Conservation (phyloP, 2,888 invertebrate genomes). For the Phengaris arion region DNA sequence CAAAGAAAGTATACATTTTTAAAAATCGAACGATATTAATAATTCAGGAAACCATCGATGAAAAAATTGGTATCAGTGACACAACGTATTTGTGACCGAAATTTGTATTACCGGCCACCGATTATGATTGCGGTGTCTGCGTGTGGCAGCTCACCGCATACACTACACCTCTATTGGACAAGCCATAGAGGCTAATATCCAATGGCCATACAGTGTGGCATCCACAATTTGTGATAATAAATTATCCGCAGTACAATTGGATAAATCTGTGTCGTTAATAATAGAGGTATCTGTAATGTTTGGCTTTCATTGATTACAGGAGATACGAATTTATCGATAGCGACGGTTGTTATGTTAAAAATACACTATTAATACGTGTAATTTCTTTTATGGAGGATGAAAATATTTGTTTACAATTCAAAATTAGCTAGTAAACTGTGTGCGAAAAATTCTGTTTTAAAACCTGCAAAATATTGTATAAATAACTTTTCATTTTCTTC, state of each 20-base stretch:
- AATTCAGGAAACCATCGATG: background rate
- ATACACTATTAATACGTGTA: no score
- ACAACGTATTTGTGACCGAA: background rate
- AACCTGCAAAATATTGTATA: no score
- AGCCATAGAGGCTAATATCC: background rate
- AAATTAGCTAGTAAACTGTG: no score
- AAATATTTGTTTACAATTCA: no score
- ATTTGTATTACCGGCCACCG: background rate
- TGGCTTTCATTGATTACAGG: conserved; percentile 15
- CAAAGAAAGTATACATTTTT: background rate
- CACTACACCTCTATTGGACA: background rate
- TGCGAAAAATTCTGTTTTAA: no score
- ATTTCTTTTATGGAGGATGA: no score
- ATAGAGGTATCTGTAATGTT: conserved; percentile 24
- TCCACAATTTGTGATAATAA: conserved; percentile 6
- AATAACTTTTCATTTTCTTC: background rate
- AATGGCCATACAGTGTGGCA: background rate
- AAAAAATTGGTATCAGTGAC: conserved; percentile 1
- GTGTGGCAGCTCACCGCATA: background rate
- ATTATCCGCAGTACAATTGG: conserved; percentile 17
- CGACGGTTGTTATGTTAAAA: background rate
- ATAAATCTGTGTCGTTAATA: conserved; percentile 26
- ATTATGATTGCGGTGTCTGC: conserved; percentile 1
- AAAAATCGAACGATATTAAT: background rate
- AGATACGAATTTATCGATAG: background rate